phyloP scores from a whole-genome alignment of 2,888 invertebrate species.

The Lysandra bellargus region DNA sequence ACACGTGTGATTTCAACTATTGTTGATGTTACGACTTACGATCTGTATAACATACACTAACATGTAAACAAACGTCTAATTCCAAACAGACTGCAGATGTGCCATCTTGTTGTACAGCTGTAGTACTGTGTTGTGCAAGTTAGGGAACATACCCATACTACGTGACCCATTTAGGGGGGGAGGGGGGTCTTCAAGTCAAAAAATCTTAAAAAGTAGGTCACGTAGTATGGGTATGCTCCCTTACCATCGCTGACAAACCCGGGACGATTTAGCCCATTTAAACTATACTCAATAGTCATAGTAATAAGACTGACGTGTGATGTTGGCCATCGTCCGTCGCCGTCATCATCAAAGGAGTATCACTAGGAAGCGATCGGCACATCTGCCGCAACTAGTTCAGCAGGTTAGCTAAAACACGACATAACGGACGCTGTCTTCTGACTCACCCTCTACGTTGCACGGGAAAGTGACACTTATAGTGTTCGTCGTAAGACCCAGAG shows the following conservation, averaged over 20 bases:
- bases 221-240: too few species aligned
- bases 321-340: not conserved
- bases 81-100: not conserved
- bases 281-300: not conserved
- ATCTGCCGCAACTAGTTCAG: constrained; percentile 15
- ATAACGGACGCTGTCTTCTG: constrained; percentile 4
- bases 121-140: not conserved
- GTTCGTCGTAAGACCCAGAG: not conserved
- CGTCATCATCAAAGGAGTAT: not conserved
- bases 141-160: not conserved
- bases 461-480: not conserved
- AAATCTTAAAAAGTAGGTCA: too few species aligned
- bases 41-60: not conserved
- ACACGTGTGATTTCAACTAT: not conserved
- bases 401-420: constrained; percentile 14
- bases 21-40: not conserved
- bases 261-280: not conserved
- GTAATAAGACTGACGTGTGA: not conserved
- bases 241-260: not conserved
- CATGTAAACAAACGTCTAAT: not conserved
- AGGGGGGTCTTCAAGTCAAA: too few species aligned
- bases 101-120: not conserved
- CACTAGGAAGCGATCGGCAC: constrained; percentile 4
- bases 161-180: too few species aligned
- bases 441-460: not conserved